These are phyloP conservation scores for Gonioctena quinquepunctata DNA, from an alignment of 1,140 invertebrate genomes.

Conservation along the genomic window DNA sequence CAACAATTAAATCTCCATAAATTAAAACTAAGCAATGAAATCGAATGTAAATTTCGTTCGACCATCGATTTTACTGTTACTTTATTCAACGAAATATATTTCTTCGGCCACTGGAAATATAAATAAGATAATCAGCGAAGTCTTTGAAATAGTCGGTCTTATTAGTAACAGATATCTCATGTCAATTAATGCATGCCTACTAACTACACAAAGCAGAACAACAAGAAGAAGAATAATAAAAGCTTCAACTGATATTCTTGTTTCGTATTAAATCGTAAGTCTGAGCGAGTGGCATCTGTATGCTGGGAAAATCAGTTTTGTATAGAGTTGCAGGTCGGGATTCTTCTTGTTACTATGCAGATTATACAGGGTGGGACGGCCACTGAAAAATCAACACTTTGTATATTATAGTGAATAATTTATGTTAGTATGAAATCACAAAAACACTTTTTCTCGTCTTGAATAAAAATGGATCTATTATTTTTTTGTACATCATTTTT, in stretches of 20 bases:
- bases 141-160: constrained; percentile 27
- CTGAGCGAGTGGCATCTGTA: constrained; percentile 18
- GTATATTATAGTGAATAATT: no score
- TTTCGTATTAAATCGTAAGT: constrained; percentile 29
- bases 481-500: no score
- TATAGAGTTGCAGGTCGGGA: neutral
- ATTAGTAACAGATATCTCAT: constrained; percentile 33
- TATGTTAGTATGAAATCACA: no score
- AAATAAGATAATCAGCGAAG: constrained; percentile 32
- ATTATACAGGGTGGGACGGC: neutral
- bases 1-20: neutral
- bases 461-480: no score
- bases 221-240: constrained; percentile 58
- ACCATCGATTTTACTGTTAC: neutral
- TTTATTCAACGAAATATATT: neutral
- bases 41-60: neutral
- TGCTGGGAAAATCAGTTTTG: constrained; percentile 24
- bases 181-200: constrained; percentile 33
- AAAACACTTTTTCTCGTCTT: no score
- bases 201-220: constrained; percentile 19
- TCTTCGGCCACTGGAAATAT: constrained; percentile 12
- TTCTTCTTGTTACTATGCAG: neutral
- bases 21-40: neutral
- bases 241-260: constrained; percentile 24
- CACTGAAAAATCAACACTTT: no score